Evolutionary conservation across 2,797 vertebrate species (phyloP).

Genomic region (Macroramphosus scolopax): DNA sequence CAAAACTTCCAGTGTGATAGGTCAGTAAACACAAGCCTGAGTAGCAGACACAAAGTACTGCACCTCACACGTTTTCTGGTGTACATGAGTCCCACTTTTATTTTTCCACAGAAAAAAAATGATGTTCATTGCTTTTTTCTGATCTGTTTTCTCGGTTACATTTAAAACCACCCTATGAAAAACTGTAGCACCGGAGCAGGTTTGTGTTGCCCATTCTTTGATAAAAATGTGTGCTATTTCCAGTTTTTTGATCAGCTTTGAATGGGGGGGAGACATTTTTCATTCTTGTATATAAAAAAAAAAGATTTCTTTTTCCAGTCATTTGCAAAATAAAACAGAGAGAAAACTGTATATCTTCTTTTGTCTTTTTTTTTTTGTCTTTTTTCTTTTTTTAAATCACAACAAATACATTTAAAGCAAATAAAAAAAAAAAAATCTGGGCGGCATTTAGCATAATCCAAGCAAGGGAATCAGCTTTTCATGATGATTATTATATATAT

Average conservation of each 20-base stretch:
- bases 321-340: slow-evolving; percentile 73
- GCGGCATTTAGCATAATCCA: slow-evolving; percentile 80
- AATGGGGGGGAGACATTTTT: slow-evolving; percentile 62
- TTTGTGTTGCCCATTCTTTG: slow-evolving; percentile 71
- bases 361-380: slow-evolving; percentile 1
- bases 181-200: slow-evolving; percentile 81
- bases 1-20: slow-evolving; percentile 53
- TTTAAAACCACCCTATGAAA: slow-evolving; percentile 76
- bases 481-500: slow-evolving; percentile 80
- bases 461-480: slow-evolving; percentile 82
- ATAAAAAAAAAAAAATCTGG: slow-evolving; percentile 61
- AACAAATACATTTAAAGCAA: slow-evolving; percentile 80
- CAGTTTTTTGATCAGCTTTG: slow-evolving; percentile 63
- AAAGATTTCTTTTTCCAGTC: slow-evolving; percentile 72
- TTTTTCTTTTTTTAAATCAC: slow-evolving; percentile 72
- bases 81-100: slow-evolving; percentile 77
- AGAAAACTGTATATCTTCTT: slow-evolving; percentile 57
- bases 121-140: slow-evolving; percentile 53
- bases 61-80: slow-evolving; percentile 72
- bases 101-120: slow-evolving; percentile 72
- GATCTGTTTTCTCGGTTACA: slow-evolving; percentile 68
- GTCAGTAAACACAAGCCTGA: slow-evolving; percentile 37
- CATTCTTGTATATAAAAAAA: slow-evolving; percentile 54
- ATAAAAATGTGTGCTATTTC: slow-evolving; percentile 77
- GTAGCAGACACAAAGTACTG: slow-evolving; percentile 68